A percentile compares a stretch with the other conserved stretches of the same genome.
Conservation (phyloP, 2,797 vertebrate species). For the Neopelma chrysocephalum region DNA sequence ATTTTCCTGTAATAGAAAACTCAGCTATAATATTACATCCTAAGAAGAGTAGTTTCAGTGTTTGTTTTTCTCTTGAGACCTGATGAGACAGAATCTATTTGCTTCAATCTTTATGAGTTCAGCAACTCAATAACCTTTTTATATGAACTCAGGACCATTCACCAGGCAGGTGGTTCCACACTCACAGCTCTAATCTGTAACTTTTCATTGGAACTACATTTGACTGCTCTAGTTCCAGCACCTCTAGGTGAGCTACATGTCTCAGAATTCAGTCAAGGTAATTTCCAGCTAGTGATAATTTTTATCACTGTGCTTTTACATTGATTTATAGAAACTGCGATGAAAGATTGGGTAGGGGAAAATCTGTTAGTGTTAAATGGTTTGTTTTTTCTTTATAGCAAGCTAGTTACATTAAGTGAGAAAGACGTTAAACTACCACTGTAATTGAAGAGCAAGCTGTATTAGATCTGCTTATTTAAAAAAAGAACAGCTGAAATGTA, state of each 20-base stretch:
- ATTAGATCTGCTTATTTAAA: constrained; percentile 9
- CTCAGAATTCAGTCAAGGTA: constrained; percentile 15
- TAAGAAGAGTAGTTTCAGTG: background rate
- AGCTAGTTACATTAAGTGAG: constrained; percentile 21
- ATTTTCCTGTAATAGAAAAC: background rate
- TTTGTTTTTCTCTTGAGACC: constrained; percentile 1
- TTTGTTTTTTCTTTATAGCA: background rate
- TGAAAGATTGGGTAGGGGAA: background rate
- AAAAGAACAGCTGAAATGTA: background rate
- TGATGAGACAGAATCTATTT: background rate
- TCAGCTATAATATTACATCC: background rate
- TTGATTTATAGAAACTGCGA: background rate
- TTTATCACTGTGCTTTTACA: background rate
- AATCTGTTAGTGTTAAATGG: background rate
- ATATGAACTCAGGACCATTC: background rate
- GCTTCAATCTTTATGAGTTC: background rate
- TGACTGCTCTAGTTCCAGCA: background rate
- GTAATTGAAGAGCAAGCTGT: background rate
- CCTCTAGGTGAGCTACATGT: background rate
- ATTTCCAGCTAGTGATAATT: constrained; percentile 19
- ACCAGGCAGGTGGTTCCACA: background rate
- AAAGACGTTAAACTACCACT: background rate
- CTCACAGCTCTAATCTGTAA: background rate
- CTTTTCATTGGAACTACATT: constrained; percentile 36
- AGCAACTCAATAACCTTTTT: constrained; percentile 3